Evolutionary conservation across 1,140 invertebrate species (phyloP), one percentile per base, ranked within the genome.

Genomic region (Mylabris phalerata): DNA sequence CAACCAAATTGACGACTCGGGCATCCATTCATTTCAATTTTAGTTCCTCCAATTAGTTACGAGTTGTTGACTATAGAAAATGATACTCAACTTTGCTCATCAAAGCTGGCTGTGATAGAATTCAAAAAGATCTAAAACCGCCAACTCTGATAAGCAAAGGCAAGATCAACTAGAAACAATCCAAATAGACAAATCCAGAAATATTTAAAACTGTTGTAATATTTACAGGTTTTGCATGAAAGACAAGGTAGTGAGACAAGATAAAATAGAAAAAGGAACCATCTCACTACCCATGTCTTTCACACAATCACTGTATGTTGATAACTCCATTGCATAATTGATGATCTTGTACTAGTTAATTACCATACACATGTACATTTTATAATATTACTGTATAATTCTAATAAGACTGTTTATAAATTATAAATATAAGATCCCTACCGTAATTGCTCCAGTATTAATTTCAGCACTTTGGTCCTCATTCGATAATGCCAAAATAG

Each of bases 201-300:
- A 32, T 32, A 32, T 32, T 5, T 58, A 48, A 13, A 9, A 44
- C n/a, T 61, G 54, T n/a, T 50, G 55, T 3, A n/a, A 47, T 10
- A 40, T 13, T 3, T 6, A 50, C 57, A 62, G 62, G 45, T 43
- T 26, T 69, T 64, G 24, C 68, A 86, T 88, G 89, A 92, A 93
- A 91, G 89, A 93, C 90, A 92, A 88, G 87, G 84, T 91, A 93
- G 89, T 89, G 89, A 93, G 89, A 89, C 82, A 84, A 71, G 71
- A 69, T 72, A 9, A 42, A 7, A 7, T n/a, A 42, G 66, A 69
- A 65, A 65, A 65, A 19, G 19, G 19, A 75, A 79, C 83, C 89
- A 91, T 92, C 88, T 92, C 90, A 92, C 89, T 92, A 93, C 90
- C 89, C 89, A 90, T 92, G 90, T 93, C 90, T 92, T 92, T 92